phyloP scores from a whole-genome alignment of 2,797 vertebrate genomes.

The Diplodus puntazzo region DNA sequence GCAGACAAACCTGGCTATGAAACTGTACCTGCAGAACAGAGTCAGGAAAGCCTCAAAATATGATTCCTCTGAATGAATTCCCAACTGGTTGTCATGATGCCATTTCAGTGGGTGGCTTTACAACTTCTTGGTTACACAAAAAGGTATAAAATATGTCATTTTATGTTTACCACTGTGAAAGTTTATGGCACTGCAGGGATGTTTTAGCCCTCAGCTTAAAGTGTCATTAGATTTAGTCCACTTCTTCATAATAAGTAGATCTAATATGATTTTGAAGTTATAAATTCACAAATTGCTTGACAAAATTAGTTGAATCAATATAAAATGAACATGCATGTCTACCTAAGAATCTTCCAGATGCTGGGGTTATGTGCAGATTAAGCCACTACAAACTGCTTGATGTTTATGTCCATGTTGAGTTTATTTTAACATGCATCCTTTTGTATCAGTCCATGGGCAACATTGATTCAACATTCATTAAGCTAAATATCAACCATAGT shows the following conservation, averaged over 20 bases:
- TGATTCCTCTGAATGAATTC: slow-evolving; percentile 21
- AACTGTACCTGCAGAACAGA: slow-evolving; percentile 35
- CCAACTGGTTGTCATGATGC: slow-evolving; percentile 1
- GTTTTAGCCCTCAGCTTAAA: neutral
- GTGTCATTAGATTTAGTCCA: neutral
- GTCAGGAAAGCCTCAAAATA: slow-evolving; percentile 34
- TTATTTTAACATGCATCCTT: neutral
- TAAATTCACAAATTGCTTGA: neutral
- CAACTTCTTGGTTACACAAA: slow-evolving; percentile 7
- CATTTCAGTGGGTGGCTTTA: slow-evolving; percentile 23
- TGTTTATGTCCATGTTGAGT: neutral
- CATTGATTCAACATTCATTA: slow-evolving; percentile 14
- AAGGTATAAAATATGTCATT: slow-evolving; percentile 14
- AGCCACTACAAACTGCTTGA: neutral
- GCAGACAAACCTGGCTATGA: slow-evolving; percentile 34
- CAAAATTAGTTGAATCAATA: neutral
- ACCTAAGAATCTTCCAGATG: neutral
- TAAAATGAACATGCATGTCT: neutral
- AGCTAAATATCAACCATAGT: slow-evolving; percentile 14
- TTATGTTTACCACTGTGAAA: slow-evolving; percentile 2
- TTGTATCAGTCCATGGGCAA: neutral
- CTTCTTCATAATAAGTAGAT: neutral
- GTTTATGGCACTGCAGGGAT: slow-evolving; percentile 1
- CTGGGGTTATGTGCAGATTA: neutral
- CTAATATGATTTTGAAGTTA: neutral